Base-by-base conservation (phyloP, 1,140 invertebrate species). In the Atta texana region DNA sequence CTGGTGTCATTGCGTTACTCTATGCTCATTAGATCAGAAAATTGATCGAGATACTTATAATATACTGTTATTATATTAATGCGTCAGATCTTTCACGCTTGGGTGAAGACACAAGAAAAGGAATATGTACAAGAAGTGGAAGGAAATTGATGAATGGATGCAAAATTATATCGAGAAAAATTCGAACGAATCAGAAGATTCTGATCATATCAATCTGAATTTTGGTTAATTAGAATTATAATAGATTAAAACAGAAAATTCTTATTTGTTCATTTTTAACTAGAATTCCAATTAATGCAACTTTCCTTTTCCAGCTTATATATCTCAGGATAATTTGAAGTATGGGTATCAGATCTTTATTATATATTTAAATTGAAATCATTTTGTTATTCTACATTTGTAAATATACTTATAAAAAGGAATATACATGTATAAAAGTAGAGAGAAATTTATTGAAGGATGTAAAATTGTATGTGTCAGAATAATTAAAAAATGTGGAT, bases 41-140 rank as follows among this genome's bases (percentile, higher is more conserved):
- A 72, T 72, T 14, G 53, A 72, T 71, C n/a, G 31, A 18, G 44
- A 44, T 69, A 55, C 31, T 57, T 57, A n/a, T 71, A 57, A 69
- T 57, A 14, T 71, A 57, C 57, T 5, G 34, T 68, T 39, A 55
- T 53, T 66, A 53, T 39, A 21, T 39, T 39, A 69, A 66, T 57
- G 18, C 28, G 72, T 24, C 21, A 24, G 53, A 75, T 57, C 31
- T 76, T 24, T 57, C 8, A 31, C 53, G 31, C 18, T 12, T 5
- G 51, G 12, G 18, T 21, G 28, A 71, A 28, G 14, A 16, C 2
- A n/a, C 21, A 18, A 59, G n/a, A 4, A 34, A 21, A 21, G 2
- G 39, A 16, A 39, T 24, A 7, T 14, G 12, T n/a, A 7, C 21
- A 24, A 21, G 39, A 16, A 49, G 2, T n/a, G 12, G n/a, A 28